Evolutionary conservation across 2,888 invertebrate species (phyloP), one percentile per base, ranked within the genome.

Genomic region (Aporophyla nigra): DNA sequence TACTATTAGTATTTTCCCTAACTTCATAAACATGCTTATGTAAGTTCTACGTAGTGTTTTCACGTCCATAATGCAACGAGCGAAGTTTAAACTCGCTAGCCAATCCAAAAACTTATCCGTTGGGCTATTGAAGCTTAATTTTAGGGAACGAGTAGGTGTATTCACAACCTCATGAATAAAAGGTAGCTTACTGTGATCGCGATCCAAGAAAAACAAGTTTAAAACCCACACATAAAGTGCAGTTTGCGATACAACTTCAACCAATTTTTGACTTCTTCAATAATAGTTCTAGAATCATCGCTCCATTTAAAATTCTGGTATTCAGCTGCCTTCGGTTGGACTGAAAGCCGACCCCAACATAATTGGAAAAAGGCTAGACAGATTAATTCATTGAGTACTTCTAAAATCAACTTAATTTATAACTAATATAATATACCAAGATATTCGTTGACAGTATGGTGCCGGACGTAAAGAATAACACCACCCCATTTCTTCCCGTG

Each of bases 81-180:
- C 66, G 33, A 51, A 5, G 21, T 40, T 61, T 33, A 43, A 81
- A 75, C 33, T 75, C 14, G 54, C 76, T 75, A 61, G 40, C 49
- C 66, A 61, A 61, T 61, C 54, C 49, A 81, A 66, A 81, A 78
- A 75, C 75, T 81, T 75, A 16, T 59, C 27, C 59, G 27, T 75
- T 61, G 33, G 49, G 54, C 21, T 66, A 51, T 61, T 54, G 49
- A 49, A 59, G 53, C 51, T 74, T 53, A 40, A 63, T 51, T 77
- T 62, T 62, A 51, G 27, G n/a, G 12, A 24, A 61, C 16, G 2
- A 40, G 49, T 66, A 10, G 5, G 24, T 16, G 12, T 6, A 10
- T 56, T 6, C 12, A 61, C 12, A 6, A 33, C 12, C 33, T n/a
- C 10, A 6, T 56, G 19, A 56, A 58, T 33, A n/a, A 33, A n/a